Percentiles rank a stretch among this genome's conserved stretches.
Conservation (phyloP, 2,888 invertebrate species). For the Buathra laborator region DNA sequence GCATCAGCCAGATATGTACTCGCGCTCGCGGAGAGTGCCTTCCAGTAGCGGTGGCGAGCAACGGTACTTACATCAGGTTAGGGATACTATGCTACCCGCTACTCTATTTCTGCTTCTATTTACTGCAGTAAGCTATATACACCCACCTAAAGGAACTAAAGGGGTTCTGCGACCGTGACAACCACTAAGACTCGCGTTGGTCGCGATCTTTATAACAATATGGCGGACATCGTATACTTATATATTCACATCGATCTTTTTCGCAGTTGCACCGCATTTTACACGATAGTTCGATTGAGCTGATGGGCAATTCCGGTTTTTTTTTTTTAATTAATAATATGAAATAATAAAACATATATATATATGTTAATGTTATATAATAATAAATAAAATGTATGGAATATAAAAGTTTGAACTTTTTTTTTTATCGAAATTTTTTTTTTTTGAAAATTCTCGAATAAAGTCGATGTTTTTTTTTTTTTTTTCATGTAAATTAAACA, state of each 20-base stretch:
- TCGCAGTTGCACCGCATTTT: constrained; percentile 11
- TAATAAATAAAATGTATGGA: too few species aligned
- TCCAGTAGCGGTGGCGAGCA: background rate
- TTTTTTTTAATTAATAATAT: too few species aligned
- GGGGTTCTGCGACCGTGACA: constrained; percentile 20
- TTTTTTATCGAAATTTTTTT: too few species aligned
- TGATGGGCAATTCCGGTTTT: background rate
- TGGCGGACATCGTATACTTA: background rate
- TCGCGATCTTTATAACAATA: constrained; percentile 32
- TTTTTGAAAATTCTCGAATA: too few species aligned
- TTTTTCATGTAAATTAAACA: too few species aligned
- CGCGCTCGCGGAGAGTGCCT: background rate
- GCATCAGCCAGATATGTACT: constrained; percentile 12
- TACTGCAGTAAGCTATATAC: constrained; percentile 25
- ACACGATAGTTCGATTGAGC: background rate
- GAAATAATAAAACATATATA: too few species aligned
- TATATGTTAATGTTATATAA: too few species aligned
- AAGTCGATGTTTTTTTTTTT: too few species aligned
- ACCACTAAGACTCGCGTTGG: constrained; percentile 1
- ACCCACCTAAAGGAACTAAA: constrained; percentile 11
- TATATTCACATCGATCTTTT: constrained; percentile 23
- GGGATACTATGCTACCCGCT: background rate
- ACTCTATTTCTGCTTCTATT: constrained; percentile 38
- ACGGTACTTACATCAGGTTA: background rate
- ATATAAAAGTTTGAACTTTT: too few species aligned